These are phyloP conservation scores for Leptopilina boulardi DNA, from an alignment of 1,140 invertebrate genomes.

Conservation along the genomic window DNA sequence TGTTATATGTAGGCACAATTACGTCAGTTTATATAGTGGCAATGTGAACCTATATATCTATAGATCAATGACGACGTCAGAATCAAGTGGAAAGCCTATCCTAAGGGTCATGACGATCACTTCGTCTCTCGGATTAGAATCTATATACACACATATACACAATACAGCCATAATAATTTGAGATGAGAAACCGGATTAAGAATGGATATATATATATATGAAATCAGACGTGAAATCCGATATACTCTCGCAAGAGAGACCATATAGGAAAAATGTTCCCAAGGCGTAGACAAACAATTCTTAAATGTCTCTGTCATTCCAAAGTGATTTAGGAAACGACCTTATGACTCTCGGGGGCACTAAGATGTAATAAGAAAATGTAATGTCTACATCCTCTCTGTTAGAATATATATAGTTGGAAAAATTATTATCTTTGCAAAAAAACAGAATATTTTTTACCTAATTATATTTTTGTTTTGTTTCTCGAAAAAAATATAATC, in stretches of 20 bases:
- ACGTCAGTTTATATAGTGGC: conserved; percentile 12
- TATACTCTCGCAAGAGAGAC: neutral
- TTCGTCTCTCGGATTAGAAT: conserved; percentile 16
- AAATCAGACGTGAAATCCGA: conserved; percentile 31
- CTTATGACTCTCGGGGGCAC: neutral
- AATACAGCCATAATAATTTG: conserved; percentile 20
- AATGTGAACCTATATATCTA: conserved; percentile 2
- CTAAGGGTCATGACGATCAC: conserved; percentile 16
- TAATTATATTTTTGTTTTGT: too few species aligned
- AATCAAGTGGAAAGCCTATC: conserved; percentile 24
- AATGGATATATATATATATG: conserved; percentile 15
- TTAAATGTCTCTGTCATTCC: conserved; percentile 2
- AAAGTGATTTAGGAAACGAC: conserved; percentile 21
- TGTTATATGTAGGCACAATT: neutral
- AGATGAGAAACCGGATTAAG: conserved; percentile 21
- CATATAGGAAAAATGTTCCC: conserved; percentile 17
- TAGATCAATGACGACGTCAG: conserved; percentile 22
- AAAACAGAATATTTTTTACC: too few species aligned
- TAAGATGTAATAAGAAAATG: conserved; percentile 9
- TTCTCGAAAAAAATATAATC: too few species aligned
- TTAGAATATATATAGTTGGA: neutral
- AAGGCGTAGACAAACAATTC: conserved; percentile 17
- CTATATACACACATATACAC: too few species aligned
- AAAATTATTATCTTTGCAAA: too few species aligned
- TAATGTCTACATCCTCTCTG: conserved; percentile 7